A percentile compares a stretch with the other conserved stretches of the same genome.
Conservation (phyloP, 2,888 invertebrate species). For the Schizaphis graminum region DNA sequence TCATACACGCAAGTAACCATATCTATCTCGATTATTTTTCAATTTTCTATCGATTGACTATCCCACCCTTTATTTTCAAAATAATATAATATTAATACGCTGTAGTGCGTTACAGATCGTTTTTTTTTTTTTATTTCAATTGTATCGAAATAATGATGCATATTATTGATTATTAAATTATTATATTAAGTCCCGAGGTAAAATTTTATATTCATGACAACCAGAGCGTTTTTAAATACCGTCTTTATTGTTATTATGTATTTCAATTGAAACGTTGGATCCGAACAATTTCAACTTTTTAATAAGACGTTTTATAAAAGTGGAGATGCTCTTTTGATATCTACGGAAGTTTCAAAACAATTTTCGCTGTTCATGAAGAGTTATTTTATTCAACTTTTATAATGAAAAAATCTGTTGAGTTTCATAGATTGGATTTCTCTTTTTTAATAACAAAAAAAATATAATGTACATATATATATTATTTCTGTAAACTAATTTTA, state of each 20-base stretch:
- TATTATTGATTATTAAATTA: background rate
- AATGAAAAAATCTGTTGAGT: background rate
- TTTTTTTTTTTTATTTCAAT: background rate
- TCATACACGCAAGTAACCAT: background rate
- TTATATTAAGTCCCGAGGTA: background rate
- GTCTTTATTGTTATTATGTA: background rate
- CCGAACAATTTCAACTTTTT: background rate
- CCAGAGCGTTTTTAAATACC: background rate
- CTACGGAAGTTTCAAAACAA: background rate
- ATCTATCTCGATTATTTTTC: background rate
- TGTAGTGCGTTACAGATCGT: background rate
- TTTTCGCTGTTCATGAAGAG: background rate
- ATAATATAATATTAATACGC: background rate
- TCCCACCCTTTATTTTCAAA: background rate
- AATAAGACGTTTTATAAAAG: background rate
- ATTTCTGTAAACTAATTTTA: background rate
- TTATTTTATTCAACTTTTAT: background rate
- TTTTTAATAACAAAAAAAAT: background rate
- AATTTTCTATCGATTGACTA: background rate
- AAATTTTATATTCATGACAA: background rate
- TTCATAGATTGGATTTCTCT: background rate
- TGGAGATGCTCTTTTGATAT: background rate
- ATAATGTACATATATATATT: background rate
- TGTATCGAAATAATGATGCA: background rate
- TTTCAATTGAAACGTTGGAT: conserved; percentile 2